Conservation (phyloP, 2,797 vertebrate genomes). For the Chrysocyon brachyurus region DNA sequence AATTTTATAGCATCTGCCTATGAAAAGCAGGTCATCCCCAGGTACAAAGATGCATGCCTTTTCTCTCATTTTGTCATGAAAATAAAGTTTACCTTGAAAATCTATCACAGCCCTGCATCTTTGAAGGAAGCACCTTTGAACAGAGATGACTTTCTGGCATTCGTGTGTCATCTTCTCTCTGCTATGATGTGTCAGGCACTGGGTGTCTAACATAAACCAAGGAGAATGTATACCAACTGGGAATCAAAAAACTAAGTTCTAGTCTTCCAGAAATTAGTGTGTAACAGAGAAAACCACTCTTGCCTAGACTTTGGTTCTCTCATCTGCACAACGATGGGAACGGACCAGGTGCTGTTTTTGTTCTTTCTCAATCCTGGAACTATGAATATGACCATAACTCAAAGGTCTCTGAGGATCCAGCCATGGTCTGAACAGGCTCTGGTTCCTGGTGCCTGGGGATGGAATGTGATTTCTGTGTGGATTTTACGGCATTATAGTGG, state of each 20-base stretch:
- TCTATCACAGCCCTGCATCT: not conserved
- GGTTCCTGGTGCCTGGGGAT: fast-evolving
- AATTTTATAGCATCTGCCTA: not conserved
- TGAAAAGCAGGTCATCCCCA: not conserved
- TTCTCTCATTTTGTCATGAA: not conserved
- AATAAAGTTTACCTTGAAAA: not conserved
- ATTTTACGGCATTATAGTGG: not conserved
- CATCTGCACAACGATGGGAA: not conserved
- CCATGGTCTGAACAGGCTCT: not conserved
- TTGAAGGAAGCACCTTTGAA: not conserved
- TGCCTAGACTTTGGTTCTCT: not conserved
- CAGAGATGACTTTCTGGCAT: not conserved
- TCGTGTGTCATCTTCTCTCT: not conserved
- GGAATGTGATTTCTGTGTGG: not conserved
- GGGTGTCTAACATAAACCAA: conserved; percentile 3
- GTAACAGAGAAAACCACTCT: not conserved
- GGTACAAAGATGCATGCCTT: not conserved
- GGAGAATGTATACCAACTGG: not conserved
- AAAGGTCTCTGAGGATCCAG: not conserved
- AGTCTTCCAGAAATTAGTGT: not conserved
- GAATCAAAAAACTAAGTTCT: not conserved
- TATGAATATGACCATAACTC: not conserved
- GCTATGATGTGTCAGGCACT: not conserved
- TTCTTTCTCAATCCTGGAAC: not conserved
- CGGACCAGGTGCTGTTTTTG: fast-evolving